These are phyloP conservation scores for Hemibagrus guttatus DNA, from an alignment of 2,797 vertebrate genomes.

Conservation along the genomic window DNA sequence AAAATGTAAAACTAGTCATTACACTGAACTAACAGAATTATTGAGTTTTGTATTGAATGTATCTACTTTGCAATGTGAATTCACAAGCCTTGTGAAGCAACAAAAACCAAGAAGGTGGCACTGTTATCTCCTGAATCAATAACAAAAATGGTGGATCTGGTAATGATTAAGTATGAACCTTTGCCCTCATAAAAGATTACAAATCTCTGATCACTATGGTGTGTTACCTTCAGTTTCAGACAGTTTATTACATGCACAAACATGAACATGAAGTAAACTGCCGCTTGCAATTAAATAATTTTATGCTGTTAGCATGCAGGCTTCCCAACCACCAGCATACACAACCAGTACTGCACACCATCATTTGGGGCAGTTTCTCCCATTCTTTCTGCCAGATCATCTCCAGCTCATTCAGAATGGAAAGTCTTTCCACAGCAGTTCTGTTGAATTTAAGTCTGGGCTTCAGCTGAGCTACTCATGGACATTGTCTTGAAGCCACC, in stretches of 20 bases:
- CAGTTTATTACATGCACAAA: background rate
- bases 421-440: background rate
- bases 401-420: background rate
- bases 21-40: background rate
- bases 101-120: background rate
- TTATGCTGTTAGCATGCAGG: background rate
- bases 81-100: background rate
- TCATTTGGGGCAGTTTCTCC: background rate
- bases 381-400: background rate
- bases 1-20: background rate
- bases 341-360: background rate
- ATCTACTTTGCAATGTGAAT: background rate
- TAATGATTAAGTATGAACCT: background rate
- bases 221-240: no score
- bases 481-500: background rate
- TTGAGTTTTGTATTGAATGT: background rate
- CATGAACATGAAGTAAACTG: background rate
- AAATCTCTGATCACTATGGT: no score
- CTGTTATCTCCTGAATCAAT: background rate
- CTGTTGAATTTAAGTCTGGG: background rate
- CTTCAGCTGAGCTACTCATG: background rate
- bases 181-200: background rate
- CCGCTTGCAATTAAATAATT: background rate
- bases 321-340: background rate
- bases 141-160: background rate